These are phyloP conservation scores for Irena cyanogastra DNA, from an alignment of 2,113 vertebrate species.

Conservation along the genomic window DNA sequence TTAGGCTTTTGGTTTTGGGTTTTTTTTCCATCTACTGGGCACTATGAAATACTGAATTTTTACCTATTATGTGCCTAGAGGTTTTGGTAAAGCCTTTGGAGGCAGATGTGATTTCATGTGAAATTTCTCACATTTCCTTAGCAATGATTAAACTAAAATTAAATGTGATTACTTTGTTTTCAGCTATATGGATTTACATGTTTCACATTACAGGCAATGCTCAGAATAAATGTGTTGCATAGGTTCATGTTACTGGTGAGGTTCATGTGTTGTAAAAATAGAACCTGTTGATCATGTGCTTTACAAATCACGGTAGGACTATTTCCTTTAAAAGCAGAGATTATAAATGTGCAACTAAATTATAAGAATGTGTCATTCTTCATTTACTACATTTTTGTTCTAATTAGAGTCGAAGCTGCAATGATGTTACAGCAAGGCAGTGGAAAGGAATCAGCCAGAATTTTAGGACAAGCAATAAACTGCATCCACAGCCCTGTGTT, in stretches of 20 bases:
- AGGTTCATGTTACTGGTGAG: constrained; percentile 17
- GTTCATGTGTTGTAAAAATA: constrained; percentile 33
- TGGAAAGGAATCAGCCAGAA: neutral
- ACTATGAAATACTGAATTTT: neutral
- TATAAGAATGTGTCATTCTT: neutral
- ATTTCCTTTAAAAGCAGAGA: neutral
- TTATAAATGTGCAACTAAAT: neutral
- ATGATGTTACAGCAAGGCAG: neutral
- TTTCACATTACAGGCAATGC: constrained; percentile 24
- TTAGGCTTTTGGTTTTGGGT: neutral
- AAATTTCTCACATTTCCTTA: neutral
- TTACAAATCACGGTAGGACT: neutral
- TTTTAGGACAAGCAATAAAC: neutral
- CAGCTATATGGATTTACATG: neutral
- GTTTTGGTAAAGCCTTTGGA: neutral
- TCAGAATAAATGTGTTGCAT: neutral
- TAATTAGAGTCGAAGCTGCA: neutral
- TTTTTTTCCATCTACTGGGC: neutral
- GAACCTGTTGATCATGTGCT: neutral
- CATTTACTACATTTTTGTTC: neutral
- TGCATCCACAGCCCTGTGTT: neutral
- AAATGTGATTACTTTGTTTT: neutral
- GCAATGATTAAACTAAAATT: neutral
- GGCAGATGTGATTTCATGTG: neutral
- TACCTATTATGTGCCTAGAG: neutral